Evolutionary conservation across 1,140 invertebrate genomes (phyloP).

Genomic region (Calycopis cecrops): DNA sequence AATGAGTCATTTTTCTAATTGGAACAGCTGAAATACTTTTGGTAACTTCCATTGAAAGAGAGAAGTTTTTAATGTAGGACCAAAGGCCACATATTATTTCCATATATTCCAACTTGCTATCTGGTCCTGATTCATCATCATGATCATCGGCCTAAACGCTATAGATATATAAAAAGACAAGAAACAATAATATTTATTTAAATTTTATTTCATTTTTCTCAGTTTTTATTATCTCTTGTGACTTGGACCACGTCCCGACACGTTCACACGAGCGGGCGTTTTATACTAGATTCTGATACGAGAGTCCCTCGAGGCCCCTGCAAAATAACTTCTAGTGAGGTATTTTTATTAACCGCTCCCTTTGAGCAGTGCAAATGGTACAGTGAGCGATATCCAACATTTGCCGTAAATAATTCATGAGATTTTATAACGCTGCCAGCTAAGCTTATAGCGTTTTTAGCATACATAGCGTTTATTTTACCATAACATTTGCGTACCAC

Average conservation of each 20-base stretch:
- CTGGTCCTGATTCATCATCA: no score
- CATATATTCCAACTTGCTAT: no score
- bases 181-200: no score
- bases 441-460: conserved; percentile 15
- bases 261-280: conserved; percentile 48
- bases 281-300: conserved; percentile 61
- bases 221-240: not conserved
- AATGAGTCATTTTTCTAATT: no score
- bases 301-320: conserved; percentile 49
- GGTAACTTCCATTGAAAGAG: no score
- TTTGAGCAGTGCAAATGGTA: conserved; percentile 37
- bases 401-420: conserved; percentile 31
- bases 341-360: conserved; percentile 66
- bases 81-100: no score
- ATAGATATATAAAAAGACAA: no score
- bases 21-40: no score
- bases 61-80: no score
- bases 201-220: no score
- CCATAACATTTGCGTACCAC: conserved; percentile 11
- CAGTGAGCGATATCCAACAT: conserved; percentile 35
- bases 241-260: conserved; percentile 30
- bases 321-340: conserved; percentile 64
- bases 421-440: conserved; percentile 13
- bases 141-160: no score
- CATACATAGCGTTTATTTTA: conserved; percentile 14